phyloP scores from a whole-genome alignment of 2,888 invertebrate genomes.

The Harpalus rubripes region DNA sequence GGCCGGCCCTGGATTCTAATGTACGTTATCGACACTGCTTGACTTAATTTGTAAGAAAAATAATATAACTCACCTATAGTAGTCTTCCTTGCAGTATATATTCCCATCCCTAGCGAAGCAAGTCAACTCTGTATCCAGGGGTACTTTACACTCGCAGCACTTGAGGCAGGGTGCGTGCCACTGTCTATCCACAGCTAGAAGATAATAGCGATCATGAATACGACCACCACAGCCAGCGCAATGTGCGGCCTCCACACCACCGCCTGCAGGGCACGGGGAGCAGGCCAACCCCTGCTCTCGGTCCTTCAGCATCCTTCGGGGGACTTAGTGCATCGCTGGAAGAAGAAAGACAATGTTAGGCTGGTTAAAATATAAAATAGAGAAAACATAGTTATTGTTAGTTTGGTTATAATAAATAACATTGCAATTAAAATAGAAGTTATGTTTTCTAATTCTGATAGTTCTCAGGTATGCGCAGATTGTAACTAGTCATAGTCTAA shows the following conservation, averaged over 20 bases:
- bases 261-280: conserved; percentile 75
- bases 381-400: too few species aligned
- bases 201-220: conserved; percentile 84
- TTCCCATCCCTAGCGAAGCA: conserved; percentile 94
- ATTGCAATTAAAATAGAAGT: too few species aligned
- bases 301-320: conserved; percentile 83
- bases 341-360: not conserved
- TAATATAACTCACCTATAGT: conserved; percentile 86
- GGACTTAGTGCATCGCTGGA: conserved; percentile 5
- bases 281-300: conserved; percentile 80
- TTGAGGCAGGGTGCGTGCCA: conserved; percentile 93
- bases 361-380: too few species aligned
- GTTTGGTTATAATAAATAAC: too few species aligned
- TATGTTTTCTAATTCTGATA: too few species aligned
- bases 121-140: conserved; percentile 91
- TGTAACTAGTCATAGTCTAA: too few species aligned
- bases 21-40: too few species aligned
- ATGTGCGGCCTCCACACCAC: conserved; percentile 74
- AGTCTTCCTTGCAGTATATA: conserved; percentile 97
- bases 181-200: conserved; percentile 91
- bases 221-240: conserved; percentile 83
- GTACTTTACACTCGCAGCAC: conserved; percentile 91
- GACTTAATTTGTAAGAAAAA: too few species aligned
- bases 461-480: too few species aligned
- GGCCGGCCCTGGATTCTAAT: too few species aligned